Evolutionary conservation across 1,140 invertebrate species (phyloP).

Genomic region (Drosophila leontia): DNA sequence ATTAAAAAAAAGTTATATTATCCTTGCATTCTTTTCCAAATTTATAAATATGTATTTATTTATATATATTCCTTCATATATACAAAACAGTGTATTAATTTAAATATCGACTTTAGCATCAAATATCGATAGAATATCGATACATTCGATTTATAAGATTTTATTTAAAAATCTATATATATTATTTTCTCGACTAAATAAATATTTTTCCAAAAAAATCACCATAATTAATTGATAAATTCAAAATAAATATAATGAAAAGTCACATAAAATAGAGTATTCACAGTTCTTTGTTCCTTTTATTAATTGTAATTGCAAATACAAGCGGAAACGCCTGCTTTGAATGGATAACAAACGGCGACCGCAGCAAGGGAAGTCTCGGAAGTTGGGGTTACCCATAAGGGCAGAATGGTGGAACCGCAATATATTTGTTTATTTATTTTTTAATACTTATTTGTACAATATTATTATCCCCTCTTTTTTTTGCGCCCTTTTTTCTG

Average conservation of each 20-base stretch:
- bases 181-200: not conserved
- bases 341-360: conserved; percentile 61
- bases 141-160: too few species aligned
- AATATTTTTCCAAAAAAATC: not conserved
- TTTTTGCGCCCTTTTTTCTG: conserved; percentile 2
- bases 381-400: conserved; percentile 17
- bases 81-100: too few species aligned
- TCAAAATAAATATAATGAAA: not conserved
- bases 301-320: conserved; percentile 76
- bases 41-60: too few species aligned
- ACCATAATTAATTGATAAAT: too few species aligned
- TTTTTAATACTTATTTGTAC: not conserved
- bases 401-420: conserved; percentile 17
- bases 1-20: too few species aligned
- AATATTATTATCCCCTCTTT: not conserved
- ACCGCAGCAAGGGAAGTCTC: conserved; percentile 25
- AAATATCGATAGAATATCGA: too few species aligned
- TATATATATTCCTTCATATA: too few species aligned
- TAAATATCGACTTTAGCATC: too few species aligned
- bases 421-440: conserved; percentile 44
- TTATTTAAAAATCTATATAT: too few species aligned
- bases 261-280: conserved; percentile 1
- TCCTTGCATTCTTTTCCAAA: too few species aligned
- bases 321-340: conserved; percentile 69
- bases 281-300: not conserved